Percentiles rank a stretch among this genome's conserved stretches.
phyloP scores from a whole-genome alignment of 2,888 invertebrate genomes.

The Synergus laeviventris region DNA sequence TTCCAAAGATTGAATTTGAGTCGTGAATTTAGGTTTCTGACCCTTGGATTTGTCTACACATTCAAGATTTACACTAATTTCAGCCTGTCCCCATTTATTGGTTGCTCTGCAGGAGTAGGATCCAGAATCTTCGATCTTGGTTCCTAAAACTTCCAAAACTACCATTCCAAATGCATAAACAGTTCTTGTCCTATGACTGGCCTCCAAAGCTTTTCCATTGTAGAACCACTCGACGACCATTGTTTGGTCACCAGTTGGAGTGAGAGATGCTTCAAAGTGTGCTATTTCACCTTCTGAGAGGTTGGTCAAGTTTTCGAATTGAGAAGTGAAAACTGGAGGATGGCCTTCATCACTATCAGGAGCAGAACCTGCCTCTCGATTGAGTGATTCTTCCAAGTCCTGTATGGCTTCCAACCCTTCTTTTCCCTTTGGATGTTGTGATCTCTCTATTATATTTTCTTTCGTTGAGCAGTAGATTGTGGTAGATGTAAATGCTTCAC shows the following conservation, averaged over 20 bases:
- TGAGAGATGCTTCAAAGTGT: conserved; percentile 97
- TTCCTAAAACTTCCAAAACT: conserved; percentile 95
- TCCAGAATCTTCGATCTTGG: conserved; percentile 94
- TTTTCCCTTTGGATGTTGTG: conserved; percentile 96
- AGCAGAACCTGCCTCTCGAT: conserved; percentile 82
- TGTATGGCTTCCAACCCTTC: conserved; percentile 94
- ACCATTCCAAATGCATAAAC: conserved; percentile 99
- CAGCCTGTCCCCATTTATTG: conserved; percentile 92
- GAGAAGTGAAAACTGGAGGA: conserved; percentile 91
- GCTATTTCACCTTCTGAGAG: conserved; percentile 97
- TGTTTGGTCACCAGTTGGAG: conserved; percentile 94
- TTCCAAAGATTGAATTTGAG: conserved; percentile 89
- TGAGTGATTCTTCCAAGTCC: conserved; percentile 91
- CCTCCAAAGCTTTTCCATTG: conserved; percentile 91
- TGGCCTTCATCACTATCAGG: conserved; percentile 88
- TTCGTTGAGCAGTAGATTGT: conserved; percentile 90
- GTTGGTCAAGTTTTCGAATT: conserved; percentile 88
- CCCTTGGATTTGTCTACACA: conserved; percentile 91
- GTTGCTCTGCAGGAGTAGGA: conserved; percentile 92
- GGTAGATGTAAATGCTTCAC: conserved; percentile 94
- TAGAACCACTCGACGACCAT: conserved; percentile 98
- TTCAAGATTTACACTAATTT: conserved; percentile 88
- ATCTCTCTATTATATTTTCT: conserved; percentile 89
- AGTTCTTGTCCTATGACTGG: conserved; percentile 93
- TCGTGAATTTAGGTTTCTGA: conserved; percentile 91